These are phyloP conservation scores for Eublepharis macularius DNA, from an alignment of 2,113 vertebrate species.

Conservation along the genomic window DNA sequence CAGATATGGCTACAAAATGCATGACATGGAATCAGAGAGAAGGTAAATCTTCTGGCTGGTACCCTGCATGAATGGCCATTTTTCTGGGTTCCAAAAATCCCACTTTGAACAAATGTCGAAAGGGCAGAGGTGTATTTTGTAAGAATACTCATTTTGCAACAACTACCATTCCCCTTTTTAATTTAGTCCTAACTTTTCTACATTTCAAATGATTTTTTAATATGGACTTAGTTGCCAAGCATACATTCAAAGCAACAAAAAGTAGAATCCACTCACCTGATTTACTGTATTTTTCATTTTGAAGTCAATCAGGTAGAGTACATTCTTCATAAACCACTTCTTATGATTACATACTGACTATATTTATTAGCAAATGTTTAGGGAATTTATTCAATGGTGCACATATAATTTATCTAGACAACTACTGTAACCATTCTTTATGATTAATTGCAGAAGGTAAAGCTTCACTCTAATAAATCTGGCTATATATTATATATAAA, in stretches of 20 bases:
- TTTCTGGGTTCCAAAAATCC: too few relatives aligned
- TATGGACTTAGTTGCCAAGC: neutral
- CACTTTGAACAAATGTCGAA: too few relatives aligned
- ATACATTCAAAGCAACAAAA: neutral
- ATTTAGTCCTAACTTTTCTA: neutral
- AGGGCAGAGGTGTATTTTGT: too few relatives aligned
- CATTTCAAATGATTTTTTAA: neutral
- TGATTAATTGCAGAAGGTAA: neutral
- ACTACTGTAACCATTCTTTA: neutral
- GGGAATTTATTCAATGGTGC: neutral
- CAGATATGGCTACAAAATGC: too few relatives aligned
- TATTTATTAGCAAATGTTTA: neutral
- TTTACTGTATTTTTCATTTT: neutral
- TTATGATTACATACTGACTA: neutral
- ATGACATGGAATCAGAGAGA: too few relatives aligned
- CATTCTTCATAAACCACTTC: neutral
- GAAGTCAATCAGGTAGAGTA: neutral
- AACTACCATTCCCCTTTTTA: too few relatives aligned
- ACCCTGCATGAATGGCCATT: too few relatives aligned
- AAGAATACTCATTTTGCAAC: too few relatives aligned
- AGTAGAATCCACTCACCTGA: neutral
- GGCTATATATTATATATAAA: neutral
- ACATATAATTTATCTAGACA: neutral
- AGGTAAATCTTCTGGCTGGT: too few relatives aligned
- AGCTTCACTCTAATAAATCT: neutral